These are phyloP conservation scores for Lepidothrix coronata DNA, from an alignment of 2,113 vertebrate species.

Conservation along the genomic window DNA sequence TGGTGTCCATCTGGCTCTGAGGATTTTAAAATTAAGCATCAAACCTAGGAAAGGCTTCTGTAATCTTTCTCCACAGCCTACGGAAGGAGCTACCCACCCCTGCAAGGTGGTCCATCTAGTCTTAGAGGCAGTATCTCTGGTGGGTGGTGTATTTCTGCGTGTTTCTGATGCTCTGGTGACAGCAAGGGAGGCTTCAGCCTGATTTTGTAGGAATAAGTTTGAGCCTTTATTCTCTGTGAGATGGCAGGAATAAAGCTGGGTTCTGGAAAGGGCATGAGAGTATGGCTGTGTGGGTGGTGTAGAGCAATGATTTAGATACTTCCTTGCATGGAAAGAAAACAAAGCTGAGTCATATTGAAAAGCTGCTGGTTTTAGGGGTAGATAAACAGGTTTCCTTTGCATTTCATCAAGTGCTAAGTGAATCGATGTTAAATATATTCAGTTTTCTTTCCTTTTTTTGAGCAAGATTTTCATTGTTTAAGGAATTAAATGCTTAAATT, in stretches of 20 bases:
- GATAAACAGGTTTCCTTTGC: neutral
- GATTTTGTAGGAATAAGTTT: neutral
- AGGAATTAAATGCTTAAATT: neutral
- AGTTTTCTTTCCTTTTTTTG: neutral
- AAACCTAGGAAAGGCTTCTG: neutral
- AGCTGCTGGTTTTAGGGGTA: neutral
- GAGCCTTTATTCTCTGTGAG: neutral
- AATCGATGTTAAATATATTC: neutral
- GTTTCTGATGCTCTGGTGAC: neutral
- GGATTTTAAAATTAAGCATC: neutral
- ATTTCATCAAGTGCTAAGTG: neutral
- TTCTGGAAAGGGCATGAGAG: neutral
- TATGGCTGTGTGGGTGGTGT: neutral
- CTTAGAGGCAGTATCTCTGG: fast-evolving
- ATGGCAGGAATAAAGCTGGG: neutral
- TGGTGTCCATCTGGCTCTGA: neutral
- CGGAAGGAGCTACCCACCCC: neutral
- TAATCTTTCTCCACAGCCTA: fast-evolving
- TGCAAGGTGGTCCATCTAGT: neutral
- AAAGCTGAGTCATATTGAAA: neutral
- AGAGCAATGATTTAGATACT: neutral
- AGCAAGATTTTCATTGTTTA: neutral
- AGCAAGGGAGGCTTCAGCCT: neutral
- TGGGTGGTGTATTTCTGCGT: neutral
- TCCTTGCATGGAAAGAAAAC: neutral